Base-by-base conservation (phyloP, 2,888 invertebrate species). In the Mythimna pallens region DNA sequence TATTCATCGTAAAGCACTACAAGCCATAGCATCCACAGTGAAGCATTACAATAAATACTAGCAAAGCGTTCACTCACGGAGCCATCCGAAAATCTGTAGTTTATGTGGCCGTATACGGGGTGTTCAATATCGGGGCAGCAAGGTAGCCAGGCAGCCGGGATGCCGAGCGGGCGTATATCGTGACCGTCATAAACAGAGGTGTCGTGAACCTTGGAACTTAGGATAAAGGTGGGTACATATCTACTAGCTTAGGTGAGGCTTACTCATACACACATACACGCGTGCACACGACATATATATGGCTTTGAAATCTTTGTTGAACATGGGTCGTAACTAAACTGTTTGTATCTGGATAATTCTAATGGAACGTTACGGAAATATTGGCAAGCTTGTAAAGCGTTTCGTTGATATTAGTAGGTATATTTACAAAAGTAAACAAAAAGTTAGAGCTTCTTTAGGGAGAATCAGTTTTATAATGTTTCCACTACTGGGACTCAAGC, bases 171-270 rank as follows among this genome's bases (percentile, higher is more conserved):
- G 65, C 76, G 70, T 70, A 58, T 68, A 68, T 62, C 65, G 70
- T 50, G 65, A 80, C 76, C 80, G 80, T 79, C 79, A 70, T 80
- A 79, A 80, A 79, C 80, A 80, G 76, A 62, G 80, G 70, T 70
- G 79, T 65, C 65, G 70, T 55, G 34, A 43, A 65, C 75, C 74
- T 43, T 59, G 36, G 54, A 59, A 76, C 22, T 74, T 66, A 74
- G 79, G 68, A 65, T 54, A 40, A 59, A 78, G 72, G 69, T 54
- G 54, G 34, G 50, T 30, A 57, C 50, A 34, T 63, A 65, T 40
- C 20, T 62, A 50, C 57, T 10, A 17, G 62, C 43, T 70, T 14
- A 34, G 17, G 14, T 30, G 30, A 70, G 43, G 12, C 43, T 22
- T 22, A 55, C 30, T 34, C 36, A 10, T 14, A 47, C 57, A 75